These are phyloP conservation scores for Caenorhabditis elegans DNA, from an alignment of 1,140 invertebrate species.

Conservation along the genomic window WBcel235 BX284603.4:10769001-10769500, in stretches of 20 bases:
- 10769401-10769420: neutral
- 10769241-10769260: neutral
- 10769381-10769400: neutral
- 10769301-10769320: neutral
- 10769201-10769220: neutral
- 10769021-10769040: no score
- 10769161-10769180: neutral
- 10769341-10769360: neutral
- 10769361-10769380: neutral
- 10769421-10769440: neutral
- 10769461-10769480: neutral
- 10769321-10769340: neutral
- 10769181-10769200: neutral
- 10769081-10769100: no score
- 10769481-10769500: neutral
- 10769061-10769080: no score
- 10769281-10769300: neutral
- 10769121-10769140: no score
- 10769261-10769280: neutral
- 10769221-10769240: neutral
- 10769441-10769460: conserved; percentile 10
- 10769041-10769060: no score
- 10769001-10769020: no score
- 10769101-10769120: no score
- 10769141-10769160: neutral